Base-by-base conservation (phyloP, 2,113 vertebrate species). In the Dolichallabes microphthalmus region DNA sequence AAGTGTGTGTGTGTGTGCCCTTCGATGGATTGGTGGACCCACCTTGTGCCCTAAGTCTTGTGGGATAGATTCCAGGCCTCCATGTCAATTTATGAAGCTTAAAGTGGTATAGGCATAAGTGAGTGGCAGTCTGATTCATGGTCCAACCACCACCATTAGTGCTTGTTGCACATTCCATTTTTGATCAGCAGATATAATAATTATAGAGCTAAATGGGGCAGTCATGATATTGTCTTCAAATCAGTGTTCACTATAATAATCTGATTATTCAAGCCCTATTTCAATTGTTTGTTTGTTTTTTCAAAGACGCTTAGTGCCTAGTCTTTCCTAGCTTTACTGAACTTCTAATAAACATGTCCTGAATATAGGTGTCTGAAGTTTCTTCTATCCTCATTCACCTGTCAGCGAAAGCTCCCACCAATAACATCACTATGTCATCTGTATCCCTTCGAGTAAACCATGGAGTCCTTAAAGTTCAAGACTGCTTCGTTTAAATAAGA, bases 401-500 rank as follows among this genome's bases (percentile, higher is more conserved):
- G n/a, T 10, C 55, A 45, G 32, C 25, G 39, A 83, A 58, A 61
- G 5, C 13, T 60, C 69, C n/a, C 52, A 50, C 0, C 0, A 58
- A 11, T 25, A 4, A 27, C 53, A 4, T 50, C 63, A 71, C 71
- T 39, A 71, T 83, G 74, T 63, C 53, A 27, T 50, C 25, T 61
- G 53, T 60, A 71, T 78, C 53, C 45, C 78, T 53, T 60, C n/a
- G n/a, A 53, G 17, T 60, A 68, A 84, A 80, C 32, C 55, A 78
- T 74, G 15, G 52, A 52, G 30, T 57, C 58, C 13, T 3, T 71
- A 61, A 61, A 4, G n/a, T 78, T 19, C 68, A 52, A 58, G 50
- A 13, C 60, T 82, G 74, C 80, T 71, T 80, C 14, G 50, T 75
- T 75, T 76, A 32, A 58, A 45, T 64, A 79, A 53, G 17, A 82